These are phyloP conservation scores for Drosophila rubida DNA, from an alignment of 2,888 invertebrate genomes.

Conservation along the genomic window DNA sequence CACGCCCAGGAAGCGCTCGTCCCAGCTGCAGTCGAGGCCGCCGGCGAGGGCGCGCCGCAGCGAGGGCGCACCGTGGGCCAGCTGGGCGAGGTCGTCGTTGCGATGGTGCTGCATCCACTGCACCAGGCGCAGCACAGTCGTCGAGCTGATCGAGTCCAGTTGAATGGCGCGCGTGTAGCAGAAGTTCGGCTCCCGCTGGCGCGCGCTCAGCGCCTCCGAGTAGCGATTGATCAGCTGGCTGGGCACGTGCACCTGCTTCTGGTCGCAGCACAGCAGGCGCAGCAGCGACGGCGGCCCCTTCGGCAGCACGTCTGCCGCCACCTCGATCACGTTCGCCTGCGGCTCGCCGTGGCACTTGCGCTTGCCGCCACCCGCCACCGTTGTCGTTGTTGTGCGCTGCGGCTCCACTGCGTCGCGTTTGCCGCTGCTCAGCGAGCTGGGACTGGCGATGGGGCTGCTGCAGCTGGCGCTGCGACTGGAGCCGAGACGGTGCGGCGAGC, in stretches of 20 bases:
- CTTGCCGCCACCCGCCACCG: background rate
- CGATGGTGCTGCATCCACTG: slow-evolving; percentile 54
- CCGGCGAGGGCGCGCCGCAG: background rate
- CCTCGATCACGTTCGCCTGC: background rate
- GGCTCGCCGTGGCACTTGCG: background rate
- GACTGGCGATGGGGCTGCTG: background rate
- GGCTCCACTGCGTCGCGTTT: background rate
- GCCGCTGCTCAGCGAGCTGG: background rate
- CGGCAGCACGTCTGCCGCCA: background rate
- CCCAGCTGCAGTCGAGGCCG: slow-evolving; percentile 36
- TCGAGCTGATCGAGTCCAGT: slow-evolving; percentile 41
- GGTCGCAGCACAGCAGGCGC: slow-evolving; percentile 48
- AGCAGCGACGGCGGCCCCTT: slow-evolving; percentile 1
- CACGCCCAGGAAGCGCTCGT: slow-evolving; percentile 32
- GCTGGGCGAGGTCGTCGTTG: slow-evolving; percentile 17
- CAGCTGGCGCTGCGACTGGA: background rate
- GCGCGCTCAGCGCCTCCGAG: slow-evolving; percentile 23
- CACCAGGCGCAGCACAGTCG: slow-evolving; percentile 31
- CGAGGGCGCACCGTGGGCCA: slow-evolving; percentile 14
- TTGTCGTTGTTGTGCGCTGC: too few relatives aligned
- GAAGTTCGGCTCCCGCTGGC: slow-evolving; percentile 19
- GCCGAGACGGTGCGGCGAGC: background rate
- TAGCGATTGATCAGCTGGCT: slow-evolving; percentile 37
- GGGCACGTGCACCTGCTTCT: slow-evolving; percentile 38
- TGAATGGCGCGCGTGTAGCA: slow-evolving; percentile 6